phyloP scores from a whole-genome alignment of 2,113 vertebrate species.

The Aviceda subcristata region DNA sequence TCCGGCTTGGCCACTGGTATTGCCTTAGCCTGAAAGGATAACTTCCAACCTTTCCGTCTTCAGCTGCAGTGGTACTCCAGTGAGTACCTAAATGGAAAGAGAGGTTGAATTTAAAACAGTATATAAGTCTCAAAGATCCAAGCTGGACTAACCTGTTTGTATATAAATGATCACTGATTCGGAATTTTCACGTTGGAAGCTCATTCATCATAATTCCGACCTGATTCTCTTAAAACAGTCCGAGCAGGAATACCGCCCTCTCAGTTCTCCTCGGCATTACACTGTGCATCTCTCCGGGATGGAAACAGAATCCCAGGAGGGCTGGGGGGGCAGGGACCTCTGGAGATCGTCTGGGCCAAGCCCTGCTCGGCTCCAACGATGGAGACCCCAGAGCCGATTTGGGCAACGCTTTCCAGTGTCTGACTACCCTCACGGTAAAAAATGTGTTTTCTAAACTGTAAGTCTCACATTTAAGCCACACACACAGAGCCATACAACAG shows the following conservation, averaged over 20 bases:
- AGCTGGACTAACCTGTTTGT: background rate
- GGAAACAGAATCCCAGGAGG: too few relatives aligned
- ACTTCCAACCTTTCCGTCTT: background rate
- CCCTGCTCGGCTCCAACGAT: background rate
- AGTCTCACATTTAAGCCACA: background rate
- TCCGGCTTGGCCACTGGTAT: background rate
- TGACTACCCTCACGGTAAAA: background rate
- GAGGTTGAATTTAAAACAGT: background rate
- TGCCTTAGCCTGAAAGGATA: background rate
- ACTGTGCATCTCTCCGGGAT: accelerated
- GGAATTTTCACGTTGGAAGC: background rate
- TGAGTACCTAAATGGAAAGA: background rate
- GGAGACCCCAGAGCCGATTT: background rate
- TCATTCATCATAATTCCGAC: background rate
- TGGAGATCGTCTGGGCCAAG: background rate
- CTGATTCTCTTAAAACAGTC: background rate
- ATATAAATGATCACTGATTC: background rate
- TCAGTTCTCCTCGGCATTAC: background rate
- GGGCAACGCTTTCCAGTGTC: too few relatives aligned
- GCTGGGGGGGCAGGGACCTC: background rate
- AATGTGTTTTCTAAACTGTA: background rate
- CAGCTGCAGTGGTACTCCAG: background rate
- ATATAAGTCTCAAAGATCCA: background rate
- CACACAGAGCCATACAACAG: too few relatives aligned
- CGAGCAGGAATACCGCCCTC: background rate